A percentile compares a stretch with the other conserved stretches of the same genome.
Conservation (phyloP, 2,888 invertebrate genomes). For the Dione vanillae region DNA sequence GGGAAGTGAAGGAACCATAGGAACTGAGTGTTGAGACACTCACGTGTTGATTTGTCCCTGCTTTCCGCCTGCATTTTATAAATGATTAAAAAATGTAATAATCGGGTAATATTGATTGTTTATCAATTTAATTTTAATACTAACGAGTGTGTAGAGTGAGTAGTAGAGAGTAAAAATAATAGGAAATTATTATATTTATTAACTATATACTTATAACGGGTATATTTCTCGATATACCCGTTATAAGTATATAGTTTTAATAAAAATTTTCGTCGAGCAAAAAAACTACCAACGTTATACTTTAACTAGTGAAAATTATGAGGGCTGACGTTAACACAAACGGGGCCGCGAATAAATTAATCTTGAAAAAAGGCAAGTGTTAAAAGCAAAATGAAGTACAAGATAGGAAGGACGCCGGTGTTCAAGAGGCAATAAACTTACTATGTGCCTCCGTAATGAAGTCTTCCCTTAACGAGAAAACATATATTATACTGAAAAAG, state of each 20-base stretch:
- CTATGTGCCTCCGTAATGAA: conserved; percentile 37
- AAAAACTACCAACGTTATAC: not conserved
- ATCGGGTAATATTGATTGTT: too few species aligned
- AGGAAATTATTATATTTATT: too few species aligned
- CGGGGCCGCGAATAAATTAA: conserved; percentile 36
- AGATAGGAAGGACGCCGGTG: conserved; percentile 29
- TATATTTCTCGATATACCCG: too few species aligned
- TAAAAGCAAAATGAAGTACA: conserved; percentile 35
- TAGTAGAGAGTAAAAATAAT: too few species aligned
- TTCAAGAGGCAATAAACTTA: conserved; percentile 37
- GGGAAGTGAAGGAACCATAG: too few species aligned
- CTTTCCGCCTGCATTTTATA: too few species aligned
- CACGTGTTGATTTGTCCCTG: too few species aligned
- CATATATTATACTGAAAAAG: conserved; percentile 31
- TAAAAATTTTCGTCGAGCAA: not conserved
- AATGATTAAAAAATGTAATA: too few species aligned
- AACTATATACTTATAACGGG: too few species aligned
- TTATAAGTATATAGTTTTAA: not conserved
- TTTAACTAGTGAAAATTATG: conserved; percentile 24
- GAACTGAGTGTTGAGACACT: too few species aligned
- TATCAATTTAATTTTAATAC: too few species aligned
- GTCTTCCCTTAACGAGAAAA: conserved; percentile 32
- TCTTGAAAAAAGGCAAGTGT: conserved; percentile 31
- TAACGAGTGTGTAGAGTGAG: too few species aligned
- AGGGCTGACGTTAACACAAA: conserved; percentile 30